These are phyloP conservation scores for Drosophila atroscutellata DNA, from an alignment of 2,888 invertebrate species.

Conservation along the genomic window DNA sequence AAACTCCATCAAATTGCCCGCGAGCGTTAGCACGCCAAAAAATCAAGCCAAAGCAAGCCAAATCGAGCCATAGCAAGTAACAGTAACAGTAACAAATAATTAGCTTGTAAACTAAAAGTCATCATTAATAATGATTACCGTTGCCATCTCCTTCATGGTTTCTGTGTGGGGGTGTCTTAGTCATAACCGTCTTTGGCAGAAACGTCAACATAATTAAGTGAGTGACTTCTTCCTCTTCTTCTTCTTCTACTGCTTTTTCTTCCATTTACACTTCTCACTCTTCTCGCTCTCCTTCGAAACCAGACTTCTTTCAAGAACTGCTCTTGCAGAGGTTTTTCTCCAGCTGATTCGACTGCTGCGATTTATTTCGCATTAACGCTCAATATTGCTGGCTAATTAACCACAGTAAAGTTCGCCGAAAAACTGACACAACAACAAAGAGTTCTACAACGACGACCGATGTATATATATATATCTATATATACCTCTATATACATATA, in stretches of 20 bases:
- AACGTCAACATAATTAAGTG: slow-evolving; percentile 79
- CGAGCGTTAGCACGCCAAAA: slow-evolving; percentile 10
- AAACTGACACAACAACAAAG: slow-evolving; percentile 45
- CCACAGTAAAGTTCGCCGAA: slow-evolving; percentile 63
- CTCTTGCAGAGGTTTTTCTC: slow-evolving; percentile 35
- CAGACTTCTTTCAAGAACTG: slow-evolving; percentile 32
- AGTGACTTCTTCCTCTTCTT: slow-evolving; percentile 38
- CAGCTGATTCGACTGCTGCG: slow-evolving; percentile 63
- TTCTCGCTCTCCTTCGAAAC: slow-evolving; percentile 8
- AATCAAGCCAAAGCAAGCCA: slow-evolving; percentile 3
- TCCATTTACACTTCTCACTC: slow-evolving; percentile 7
- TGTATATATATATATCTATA: background rate
- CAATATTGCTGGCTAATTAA: slow-evolving; percentile 79
- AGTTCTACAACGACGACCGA: slow-evolving; percentile 17
- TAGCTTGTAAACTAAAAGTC: slow-evolving; percentile 81
- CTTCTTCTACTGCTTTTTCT: slow-evolving; percentile 16
- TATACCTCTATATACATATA: background rate
- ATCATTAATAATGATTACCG: slow-evolving; percentile 80
- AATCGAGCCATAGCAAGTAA: slow-evolving; percentile 13
- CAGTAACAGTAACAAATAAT: slow-evolving; percentile 77
- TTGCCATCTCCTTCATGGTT: slow-evolving; percentile 35
- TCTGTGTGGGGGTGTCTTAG: slow-evolving; percentile 13
- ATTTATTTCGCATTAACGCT: slow-evolving; percentile 82
- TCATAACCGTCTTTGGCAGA: slow-evolving; percentile 53
- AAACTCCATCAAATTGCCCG: slow-evolving; percentile 1